These are phyloP conservation scores for Dynastes tityus DNA, from an alignment of 2,888 invertebrate species.

Conservation along the genomic window DNA sequence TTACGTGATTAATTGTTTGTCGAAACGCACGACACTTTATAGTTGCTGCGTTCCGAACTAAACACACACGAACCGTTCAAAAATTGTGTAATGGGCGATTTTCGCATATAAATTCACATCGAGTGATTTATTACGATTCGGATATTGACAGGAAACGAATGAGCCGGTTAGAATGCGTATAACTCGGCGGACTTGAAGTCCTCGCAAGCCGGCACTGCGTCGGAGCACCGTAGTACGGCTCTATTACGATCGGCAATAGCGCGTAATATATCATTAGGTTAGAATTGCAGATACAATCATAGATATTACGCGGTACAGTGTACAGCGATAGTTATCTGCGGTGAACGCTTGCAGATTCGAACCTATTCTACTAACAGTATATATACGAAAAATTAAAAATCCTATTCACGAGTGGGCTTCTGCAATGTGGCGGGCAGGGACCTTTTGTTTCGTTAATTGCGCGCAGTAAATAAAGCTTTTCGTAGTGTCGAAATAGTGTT, in stretches of 20 bases:
- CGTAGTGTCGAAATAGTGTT: background rate
- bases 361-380: background rate
- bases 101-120: slow-evolving; percentile 35
- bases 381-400: background rate
- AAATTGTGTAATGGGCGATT: slow-evolving; percentile 28
- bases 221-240: background rate
- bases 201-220: background rate
- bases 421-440: background rate
- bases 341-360: slow-evolving; percentile 23
- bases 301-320: slow-evolving; percentile 30
- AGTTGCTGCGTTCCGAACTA: slow-evolving; percentile 10
- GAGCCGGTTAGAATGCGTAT: slow-evolving; percentile 9
- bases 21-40: slow-evolving; percentile 27
- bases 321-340: slow-evolving; percentile 24
- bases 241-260: slow-evolving; percentile 28
- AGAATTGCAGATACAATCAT: slow-evolving; percentile 38
- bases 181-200: background rate
- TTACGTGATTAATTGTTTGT: slow-evolving; percentile 32
- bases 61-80: slow-evolving; percentile 24
- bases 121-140: slow-evolving; percentile 29
- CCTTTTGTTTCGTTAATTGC: slow-evolving; percentile 19
- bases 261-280: slow-evolving; percentile 32
- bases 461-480: slow-evolving; percentile 25
- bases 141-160: slow-evolving; percentile 40
- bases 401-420: slow-evolving; percentile 20